Percentiles rank a stretch among this genome's conserved stretches.
These are phyloP conservation scores for Bufo bufo DNA, from an alignment of 2,113 vertebrate genomes.

Conservation along the genomic window DNA sequence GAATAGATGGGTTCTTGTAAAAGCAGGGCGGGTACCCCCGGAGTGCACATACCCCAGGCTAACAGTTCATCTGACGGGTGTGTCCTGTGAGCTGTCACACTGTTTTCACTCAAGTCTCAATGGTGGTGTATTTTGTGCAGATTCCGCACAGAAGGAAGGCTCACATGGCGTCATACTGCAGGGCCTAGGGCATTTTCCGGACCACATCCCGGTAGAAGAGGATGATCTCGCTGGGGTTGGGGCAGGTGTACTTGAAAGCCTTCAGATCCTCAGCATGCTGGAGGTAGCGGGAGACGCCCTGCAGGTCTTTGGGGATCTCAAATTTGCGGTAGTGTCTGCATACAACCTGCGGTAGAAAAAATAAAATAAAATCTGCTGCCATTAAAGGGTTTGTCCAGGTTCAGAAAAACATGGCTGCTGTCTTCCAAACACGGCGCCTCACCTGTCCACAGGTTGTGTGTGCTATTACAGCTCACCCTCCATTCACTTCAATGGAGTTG, in stretches of 20 bases:
- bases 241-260: slow-evolving; percentile 87
- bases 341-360: slow-evolving; percentile 73
- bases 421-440: too few relatives aligned
- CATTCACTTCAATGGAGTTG: too few relatives aligned
- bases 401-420: too few relatives aligned
- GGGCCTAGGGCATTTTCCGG: slow-evolving; percentile 60
- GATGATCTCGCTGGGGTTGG: slow-evolving; percentile 80
- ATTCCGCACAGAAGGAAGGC: neutral
- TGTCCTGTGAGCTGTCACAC: neutral
- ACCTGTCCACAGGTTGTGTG: too few relatives aligned
- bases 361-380: neutral
- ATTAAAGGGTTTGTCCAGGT: too few relatives aligned
- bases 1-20: too few relatives aligned
- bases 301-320: slow-evolving; percentile 77
- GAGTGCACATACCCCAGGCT: too few relatives aligned
- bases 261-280: slow-evolving; percentile 72
- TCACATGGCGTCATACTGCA: neutral
- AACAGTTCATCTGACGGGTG: too few relatives aligned
- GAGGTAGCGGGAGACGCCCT: slow-evolving; percentile 78
- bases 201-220: slow-evolving; percentile 80
- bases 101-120: neutral
- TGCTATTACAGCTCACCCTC: too few relatives aligned
- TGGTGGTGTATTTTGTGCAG: neutral
- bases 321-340: slow-evolving; percentile 81
- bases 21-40: too few relatives aligned